These are phyloP conservation scores for Epicauta chinensis DNA, from an alignment of 1,140 invertebrate genomes.

Conservation along the genomic window DNA sequence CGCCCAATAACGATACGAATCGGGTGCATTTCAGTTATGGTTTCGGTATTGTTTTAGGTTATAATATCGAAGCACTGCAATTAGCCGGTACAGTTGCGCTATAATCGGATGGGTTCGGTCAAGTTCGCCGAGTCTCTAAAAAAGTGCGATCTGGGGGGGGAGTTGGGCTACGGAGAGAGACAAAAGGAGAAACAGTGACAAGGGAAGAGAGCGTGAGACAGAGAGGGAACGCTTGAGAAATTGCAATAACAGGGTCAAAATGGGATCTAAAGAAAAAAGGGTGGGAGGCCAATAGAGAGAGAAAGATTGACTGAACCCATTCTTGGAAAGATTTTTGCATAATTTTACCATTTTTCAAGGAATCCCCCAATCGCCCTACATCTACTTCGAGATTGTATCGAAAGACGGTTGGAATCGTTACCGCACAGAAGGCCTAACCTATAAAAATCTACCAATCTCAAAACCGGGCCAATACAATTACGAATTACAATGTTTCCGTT, in stretches of 20 bases:
- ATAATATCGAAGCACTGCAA: conserved; percentile 22
- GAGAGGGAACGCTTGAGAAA: no score
- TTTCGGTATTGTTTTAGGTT: conserved; percentile 31
- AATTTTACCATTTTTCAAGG: conserved; percentile 11
- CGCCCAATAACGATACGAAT: conserved; percentile 13
- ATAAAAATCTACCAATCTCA: conserved; percentile 29
- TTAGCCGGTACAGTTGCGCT: not conserved
- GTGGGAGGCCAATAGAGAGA: no score
- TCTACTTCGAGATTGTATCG: conserved; percentile 38
- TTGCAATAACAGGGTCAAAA: no score
- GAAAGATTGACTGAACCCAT: no score
- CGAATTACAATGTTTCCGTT: conserved; percentile 31
- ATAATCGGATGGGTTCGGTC: no score
- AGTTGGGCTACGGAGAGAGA: no score
- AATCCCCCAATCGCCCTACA: conserved; percentile 24
- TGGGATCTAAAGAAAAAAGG: no score
- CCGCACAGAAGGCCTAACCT: conserved; percentile 34
- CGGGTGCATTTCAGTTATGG: conserved; percentile 28
- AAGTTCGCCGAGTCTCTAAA: no score
- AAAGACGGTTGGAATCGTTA: conserved; percentile 33
- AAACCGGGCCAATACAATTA: conserved; percentile 28
- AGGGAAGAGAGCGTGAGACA: no score
- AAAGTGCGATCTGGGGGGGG: no score
- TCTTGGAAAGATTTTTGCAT: conserved; percentile 1
- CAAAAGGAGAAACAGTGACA: no score